phyloP scores from a whole-genome alignment of 53 echinoderm and acorn worm genomes.

The Holothuria leucospilota region DNA sequence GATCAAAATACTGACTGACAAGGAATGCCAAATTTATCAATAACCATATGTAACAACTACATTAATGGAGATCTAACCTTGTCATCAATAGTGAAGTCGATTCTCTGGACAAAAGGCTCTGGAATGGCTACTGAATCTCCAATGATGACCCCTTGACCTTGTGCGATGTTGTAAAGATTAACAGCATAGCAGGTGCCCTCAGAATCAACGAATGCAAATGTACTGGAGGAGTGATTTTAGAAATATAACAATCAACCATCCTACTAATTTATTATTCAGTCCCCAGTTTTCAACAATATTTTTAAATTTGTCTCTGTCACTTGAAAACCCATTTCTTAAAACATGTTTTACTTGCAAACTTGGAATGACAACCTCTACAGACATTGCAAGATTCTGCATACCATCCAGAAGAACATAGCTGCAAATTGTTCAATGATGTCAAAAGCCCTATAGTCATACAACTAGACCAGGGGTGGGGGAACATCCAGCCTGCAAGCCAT shows the following conservation, averaged over 20 bases:
- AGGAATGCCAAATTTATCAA: no score
- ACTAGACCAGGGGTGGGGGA: no score
- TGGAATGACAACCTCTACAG: no score
- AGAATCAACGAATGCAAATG: conserved; percentile 93
- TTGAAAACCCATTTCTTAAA: no score
- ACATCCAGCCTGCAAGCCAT: no score
- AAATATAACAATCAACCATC: background rate
- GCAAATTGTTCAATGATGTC: no score
- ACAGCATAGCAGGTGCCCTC: conserved; percentile 90
- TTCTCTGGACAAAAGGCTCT: conserved; percentile 72
- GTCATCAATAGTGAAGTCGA: conserved; percentile 72
- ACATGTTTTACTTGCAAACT: no score
- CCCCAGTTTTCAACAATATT: background rate
- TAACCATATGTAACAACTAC: no score
- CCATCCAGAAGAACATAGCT: no score
- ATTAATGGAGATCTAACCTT: conserved; percentile 59
- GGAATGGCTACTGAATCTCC: conserved; percentile 98
- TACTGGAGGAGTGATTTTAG: conserved; percentile 50
- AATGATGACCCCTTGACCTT: conserved; percentile 98
- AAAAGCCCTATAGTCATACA: no score
- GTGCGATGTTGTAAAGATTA: conserved; percentile 96
- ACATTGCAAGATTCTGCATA: no score
- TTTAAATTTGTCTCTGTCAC: background rate
- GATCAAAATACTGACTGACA: no score
- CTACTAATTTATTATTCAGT: background rate